phyloP scores from a whole-genome alignment of 2,888 invertebrate genomes.

The Quadroppia sp. region DNA sequence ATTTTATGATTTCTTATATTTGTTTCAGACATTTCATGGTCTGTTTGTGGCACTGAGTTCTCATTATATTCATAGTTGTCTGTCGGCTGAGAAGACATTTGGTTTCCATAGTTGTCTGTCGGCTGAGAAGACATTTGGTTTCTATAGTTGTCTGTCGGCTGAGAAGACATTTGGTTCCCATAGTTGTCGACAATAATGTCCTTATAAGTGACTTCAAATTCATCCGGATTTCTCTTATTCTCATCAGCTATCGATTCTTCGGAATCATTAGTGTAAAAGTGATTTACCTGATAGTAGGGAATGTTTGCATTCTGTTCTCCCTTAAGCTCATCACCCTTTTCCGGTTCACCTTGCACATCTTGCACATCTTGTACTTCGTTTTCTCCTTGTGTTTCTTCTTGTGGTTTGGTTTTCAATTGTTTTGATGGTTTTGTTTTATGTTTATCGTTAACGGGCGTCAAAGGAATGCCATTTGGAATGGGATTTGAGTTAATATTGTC shows the following conservation, averaged over 20 bases:
- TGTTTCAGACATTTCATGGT: neutral
- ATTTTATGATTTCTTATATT: neutral
- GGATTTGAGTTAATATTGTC: neutral
- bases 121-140: conserved; percentile 7
- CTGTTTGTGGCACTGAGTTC: neutral
- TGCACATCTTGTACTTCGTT: too few species aligned
- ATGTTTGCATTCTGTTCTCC: neutral
- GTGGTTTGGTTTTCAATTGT: neutral
- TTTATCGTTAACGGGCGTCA: neutral
- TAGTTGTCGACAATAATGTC: conserved; percentile 37
- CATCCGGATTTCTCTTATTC: neutral
- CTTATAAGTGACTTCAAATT: conserved; percentile 31
- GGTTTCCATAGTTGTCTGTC: neutral
- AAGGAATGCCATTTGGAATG: neutral
- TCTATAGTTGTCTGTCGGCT: neutral
- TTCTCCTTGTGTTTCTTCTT: neutral
- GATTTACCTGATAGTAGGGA: neutral
- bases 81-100: neutral
- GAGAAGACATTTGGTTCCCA: conserved; percentile 33
- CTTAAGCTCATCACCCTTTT: too few species aligned
- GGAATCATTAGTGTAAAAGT: neutral
- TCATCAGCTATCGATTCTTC: neutral
- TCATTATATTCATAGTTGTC: neutral
- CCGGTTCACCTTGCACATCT: too few species aligned
- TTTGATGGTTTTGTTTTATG: neutral